Conservation (phyloP, 2,888 invertebrate species). For the Gonocerus acuteangulatus region DNA sequence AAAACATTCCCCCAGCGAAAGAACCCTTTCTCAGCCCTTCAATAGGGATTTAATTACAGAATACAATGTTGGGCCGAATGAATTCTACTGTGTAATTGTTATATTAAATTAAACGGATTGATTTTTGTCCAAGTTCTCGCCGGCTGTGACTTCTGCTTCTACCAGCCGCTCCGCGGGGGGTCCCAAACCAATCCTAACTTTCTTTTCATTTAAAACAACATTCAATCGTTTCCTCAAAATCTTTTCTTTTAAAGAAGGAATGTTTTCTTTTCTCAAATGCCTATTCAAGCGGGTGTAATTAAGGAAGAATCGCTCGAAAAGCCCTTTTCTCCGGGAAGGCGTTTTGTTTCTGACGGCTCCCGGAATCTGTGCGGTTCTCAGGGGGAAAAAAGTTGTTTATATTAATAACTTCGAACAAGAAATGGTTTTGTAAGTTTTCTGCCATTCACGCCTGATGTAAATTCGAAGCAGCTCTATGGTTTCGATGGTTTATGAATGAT, state of each 20-base stretch:
- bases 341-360: too few relatives aligned
- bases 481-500: too few relatives aligned
- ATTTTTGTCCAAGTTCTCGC: conserved; percentile 29
- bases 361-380: too few relatives aligned
- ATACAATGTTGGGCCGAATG: conserved; percentile 34
- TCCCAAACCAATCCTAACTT: not conserved
- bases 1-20: conserved; percentile 33
- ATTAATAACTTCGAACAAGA: too few relatives aligned
- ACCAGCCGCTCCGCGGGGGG: not conserved
- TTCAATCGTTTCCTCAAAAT: conserved; percentile 14
- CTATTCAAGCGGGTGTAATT: not conserved
- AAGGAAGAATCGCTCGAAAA: not conserved
- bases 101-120: conserved; percentile 37
- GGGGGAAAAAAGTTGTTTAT: too few relatives aligned
- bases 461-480: too few relatives aligned
- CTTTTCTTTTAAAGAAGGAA: not conserved
- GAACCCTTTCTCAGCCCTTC: conserved; percentile 33
- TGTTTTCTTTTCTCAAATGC: not conserved
- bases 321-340: too few relatives aligned
- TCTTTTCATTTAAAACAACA: conserved; percentile 8
- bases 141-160: not conserved
- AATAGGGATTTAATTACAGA: conserved; percentile 36
- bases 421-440: too few relatives aligned
- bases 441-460: too few relatives aligned
- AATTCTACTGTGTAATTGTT: conserved; percentile 36